Evolutionary conservation across 1,140 invertebrate species (phyloP), one percentile per base, ranked within the genome.

Genomic region (Acromyrmex heyeri): DNA sequence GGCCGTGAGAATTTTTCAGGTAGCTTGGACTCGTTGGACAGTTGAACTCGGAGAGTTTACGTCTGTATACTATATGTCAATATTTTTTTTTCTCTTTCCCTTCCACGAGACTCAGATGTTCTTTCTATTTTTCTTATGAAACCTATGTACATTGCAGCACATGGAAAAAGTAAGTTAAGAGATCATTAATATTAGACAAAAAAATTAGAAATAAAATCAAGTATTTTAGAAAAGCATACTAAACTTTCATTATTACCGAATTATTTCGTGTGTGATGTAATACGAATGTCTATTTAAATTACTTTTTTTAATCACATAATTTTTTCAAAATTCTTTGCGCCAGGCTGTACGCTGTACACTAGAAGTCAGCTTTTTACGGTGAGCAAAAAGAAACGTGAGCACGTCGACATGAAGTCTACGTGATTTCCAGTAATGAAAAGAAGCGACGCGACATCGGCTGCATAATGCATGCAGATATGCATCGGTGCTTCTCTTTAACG

Each of bases 391-490:
- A 48, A 67, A 38, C 24, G 24, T 24, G 24, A 24, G 24, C 24
- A 0, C 34, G 7, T 16, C 48, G 38, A 55, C 48, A 1, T 2
- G 2, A 67, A 10, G 21, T 48, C 48, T 48, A 82, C 55, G 67
- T 75, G 79, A 83, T 83, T 75, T 83, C 69, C 61, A 14, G 5
- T 14, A 73, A 73, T 38, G n/a, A 30, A 27, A 34, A 75, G 44
- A 75, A 50, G 44, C 24, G n/a, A 48, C 21, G 50, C 55, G 79
- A 83, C 69, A n/a, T 38, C 5, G 7, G 55, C 38, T 83, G 79
- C 79, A 83, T 83, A 83, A 83, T 83, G 38, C 79, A 83, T 83
- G 69, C 18, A 73, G 79, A 82, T 61, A 73, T 18, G 24, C 65
- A 81, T 81, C 77, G 30, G 27, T 55, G 67, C 59, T 85, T 82